Evolutionary conservation across 2,113 vertebrate genomes (phyloP).

Genomic region (Rhinoptilus africanus): DNA sequence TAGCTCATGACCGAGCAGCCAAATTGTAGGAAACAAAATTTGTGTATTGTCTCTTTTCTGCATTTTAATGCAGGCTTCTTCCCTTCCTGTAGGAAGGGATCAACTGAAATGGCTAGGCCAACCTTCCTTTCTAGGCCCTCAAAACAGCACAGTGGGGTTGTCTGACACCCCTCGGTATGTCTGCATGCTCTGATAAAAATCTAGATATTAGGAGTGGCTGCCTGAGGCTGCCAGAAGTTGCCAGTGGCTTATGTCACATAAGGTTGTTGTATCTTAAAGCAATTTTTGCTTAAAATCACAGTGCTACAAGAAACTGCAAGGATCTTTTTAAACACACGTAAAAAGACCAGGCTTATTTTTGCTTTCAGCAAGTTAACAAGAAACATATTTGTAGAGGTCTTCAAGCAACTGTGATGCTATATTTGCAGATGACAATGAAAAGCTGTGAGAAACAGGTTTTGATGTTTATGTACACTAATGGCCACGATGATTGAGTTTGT

Average conservation of each 20-base stretch:
- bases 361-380: not conserved
- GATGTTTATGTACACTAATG: not conserved
- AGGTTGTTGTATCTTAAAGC: not conserved
- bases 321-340: not conserved
- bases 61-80: not conserved
- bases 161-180: not conserved
- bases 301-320: not conserved
- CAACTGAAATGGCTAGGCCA: not conserved
- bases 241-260: not conserved
- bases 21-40: not conserved
- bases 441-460: not conserved
- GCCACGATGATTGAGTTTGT: not conserved
- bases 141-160: not conserved
- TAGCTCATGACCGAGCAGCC: not conserved
- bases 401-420: not conserved
- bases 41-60: not conserved
- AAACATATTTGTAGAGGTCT: not conserved
- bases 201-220: not conserved
- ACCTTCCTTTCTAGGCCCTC: not conserved
- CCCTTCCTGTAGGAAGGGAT: not conserved
- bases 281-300: not conserved
- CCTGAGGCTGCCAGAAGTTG: not conserved
- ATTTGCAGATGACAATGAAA: not conserved
- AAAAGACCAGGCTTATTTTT: not conserved
- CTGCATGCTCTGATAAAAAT: not conserved